Percentiles rank a stretch among this genome's conserved stretches.
phyloP scores from a whole-genome alignment of 2,797 vertebrate species.

The Molossus alvarezi region DNA sequence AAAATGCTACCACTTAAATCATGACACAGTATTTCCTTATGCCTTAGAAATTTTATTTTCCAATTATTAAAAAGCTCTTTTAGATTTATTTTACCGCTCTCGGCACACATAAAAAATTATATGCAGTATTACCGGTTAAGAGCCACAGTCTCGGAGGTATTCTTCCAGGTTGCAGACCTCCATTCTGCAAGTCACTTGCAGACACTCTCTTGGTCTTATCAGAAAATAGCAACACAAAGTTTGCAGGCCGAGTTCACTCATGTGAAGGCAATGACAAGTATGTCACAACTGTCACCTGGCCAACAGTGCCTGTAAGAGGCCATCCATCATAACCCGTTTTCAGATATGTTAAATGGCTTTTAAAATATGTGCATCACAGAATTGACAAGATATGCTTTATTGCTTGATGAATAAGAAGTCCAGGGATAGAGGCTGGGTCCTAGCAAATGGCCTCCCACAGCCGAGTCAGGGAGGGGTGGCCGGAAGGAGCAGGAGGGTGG shows the following conservation, averaged over 20 bases:
- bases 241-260: slow-evolving; percentile 38
- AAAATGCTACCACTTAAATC: slow-evolving; percentile 70
- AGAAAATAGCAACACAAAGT: slow-evolving; percentile 59
- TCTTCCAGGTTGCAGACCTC: slow-evolving; percentile 21
- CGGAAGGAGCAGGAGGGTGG: not conserved
- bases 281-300: slow-evolving; percentile 58
- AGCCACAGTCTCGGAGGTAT: slow-evolving; percentile 1
- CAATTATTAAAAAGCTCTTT: slow-evolving; percentile 78
- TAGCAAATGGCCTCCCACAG: not conserved
- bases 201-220: slow-evolving; percentile 41
- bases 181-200: not conserved
- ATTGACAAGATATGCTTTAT: slow-evolving; percentile 69
- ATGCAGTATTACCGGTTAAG: slow-evolving; percentile 20
- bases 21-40: slow-evolving; percentile 73
- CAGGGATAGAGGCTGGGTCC: not conserved
- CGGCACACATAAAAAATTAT: slow-evolving; percentile 74
- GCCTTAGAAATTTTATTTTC: slow-evolving; percentile 81
- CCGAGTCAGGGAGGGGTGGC: not conserved
- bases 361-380: slow-evolving; percentile 64
- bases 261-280: slow-evolving; percentile 36
- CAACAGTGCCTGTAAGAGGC: slow-evolving; percentile 41
- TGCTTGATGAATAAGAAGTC: slow-evolving; percentile 64
- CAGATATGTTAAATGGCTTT: slow-evolving; percentile 68
- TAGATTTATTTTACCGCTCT: slow-evolving; percentile 74
- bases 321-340: slow-evolving; percentile 65